Conservation (phyloP, 2,113 vertebrate species). For the Macroglossus sobrinus region DNA sequence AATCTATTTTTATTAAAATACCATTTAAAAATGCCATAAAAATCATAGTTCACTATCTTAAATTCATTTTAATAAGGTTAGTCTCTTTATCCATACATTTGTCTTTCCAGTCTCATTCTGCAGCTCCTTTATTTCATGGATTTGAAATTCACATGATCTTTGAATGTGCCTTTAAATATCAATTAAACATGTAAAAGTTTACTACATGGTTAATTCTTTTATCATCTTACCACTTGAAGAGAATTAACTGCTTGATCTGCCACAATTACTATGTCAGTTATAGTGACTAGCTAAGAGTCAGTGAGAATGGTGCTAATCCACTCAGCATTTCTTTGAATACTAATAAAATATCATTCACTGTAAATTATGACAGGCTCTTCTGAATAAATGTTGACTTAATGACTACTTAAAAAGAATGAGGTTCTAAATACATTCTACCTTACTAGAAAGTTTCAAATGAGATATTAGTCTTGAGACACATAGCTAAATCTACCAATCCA, state of each 20-base stretch:
- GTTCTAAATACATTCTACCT: not conserved
- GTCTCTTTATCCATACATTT: not conserved
- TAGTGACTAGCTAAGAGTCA: not conserved
- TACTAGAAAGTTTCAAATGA: not conserved
- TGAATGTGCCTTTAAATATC: constrained; percentile 24
- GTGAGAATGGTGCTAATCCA: not conserved
- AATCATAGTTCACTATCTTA: not conserved
- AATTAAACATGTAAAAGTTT: constrained; percentile 35
- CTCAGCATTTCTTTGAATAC: constrained; percentile 10
- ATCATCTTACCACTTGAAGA: not conserved
- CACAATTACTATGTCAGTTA: not conserved
- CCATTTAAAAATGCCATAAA: not conserved
- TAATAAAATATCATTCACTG: not conserved
- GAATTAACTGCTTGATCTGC: not conserved
- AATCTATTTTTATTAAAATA: not conserved
- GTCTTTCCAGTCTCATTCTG: not conserved
- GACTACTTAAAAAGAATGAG: not conserved
- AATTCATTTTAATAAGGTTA: not conserved
- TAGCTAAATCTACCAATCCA: not conserved
- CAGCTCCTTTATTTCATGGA: not conserved
- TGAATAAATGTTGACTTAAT: not conserved
- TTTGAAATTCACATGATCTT: not conserved
- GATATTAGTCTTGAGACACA: not conserved
- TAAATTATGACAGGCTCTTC: not conserved
- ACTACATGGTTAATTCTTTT: not conserved